Conservation (phyloP, 2,888 invertebrate species). For the Tricholauxania praeusta region DNA sequence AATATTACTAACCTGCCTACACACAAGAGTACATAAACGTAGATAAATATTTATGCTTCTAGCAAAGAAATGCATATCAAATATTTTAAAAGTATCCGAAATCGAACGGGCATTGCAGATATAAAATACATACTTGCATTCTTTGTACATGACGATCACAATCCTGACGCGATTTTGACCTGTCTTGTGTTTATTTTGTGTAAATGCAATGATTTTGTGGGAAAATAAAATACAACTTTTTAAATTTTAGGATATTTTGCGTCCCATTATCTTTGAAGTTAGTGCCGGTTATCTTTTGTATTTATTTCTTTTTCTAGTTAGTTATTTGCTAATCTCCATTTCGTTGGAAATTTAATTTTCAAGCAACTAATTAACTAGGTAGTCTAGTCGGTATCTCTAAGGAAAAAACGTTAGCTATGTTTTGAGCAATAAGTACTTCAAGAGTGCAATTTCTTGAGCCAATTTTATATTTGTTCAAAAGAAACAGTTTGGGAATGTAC, state of each 20-base stretch:
- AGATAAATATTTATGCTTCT: background rate
- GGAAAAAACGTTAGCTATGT: no score
- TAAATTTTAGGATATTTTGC: conserved; percentile 41
- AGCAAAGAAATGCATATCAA: background rate
- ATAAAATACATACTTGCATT: background rate
- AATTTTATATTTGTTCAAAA: no score
- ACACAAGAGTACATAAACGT: background rate
- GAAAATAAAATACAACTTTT: conserved; percentile 35
- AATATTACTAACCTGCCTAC: background rate
- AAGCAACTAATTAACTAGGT: no score
- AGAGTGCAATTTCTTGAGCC: no score
- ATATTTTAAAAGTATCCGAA: background rate
- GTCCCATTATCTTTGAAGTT: conserved; percentile 10
- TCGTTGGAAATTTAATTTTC: no score
- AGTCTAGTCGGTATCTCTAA: no score
- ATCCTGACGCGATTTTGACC: conserved; percentile 15
- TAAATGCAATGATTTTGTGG: conserved; percentile 28
- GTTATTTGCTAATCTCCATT: no score
- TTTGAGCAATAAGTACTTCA: no score
- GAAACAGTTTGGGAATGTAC: no score
- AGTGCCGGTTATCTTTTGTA: no score
- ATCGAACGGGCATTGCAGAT: conserved; percentile 31
- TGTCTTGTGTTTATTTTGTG: conserved; percentile 24
- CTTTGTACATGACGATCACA: background rate
- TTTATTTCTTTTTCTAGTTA: conserved; percentile 47